Conservation (phyloP, 2,113 vertebrate species). For the Misgurnus anguillicaudatus region DNA sequence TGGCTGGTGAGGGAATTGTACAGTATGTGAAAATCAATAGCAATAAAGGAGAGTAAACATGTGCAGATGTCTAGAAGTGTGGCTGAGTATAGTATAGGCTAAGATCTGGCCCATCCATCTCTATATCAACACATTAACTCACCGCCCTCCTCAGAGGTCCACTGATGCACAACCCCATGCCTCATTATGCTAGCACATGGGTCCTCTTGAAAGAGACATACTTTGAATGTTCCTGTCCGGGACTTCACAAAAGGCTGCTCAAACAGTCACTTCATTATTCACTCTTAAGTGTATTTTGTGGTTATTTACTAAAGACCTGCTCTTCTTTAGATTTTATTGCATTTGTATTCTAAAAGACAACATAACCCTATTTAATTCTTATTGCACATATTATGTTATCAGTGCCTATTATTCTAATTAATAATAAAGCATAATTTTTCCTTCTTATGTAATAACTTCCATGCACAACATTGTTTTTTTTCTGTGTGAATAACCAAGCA, state of each 20-base stretch:
- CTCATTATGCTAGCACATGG: constrained; percentile 56
- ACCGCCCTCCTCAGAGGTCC: constrained; percentile 16
- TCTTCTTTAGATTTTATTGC: background rate
- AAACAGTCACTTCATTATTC: constrained; percentile 46
- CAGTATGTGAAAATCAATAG: constrained; percentile 70
- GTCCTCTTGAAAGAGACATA: constrained; percentile 36
- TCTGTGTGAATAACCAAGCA: too few species aligned
- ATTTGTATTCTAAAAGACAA: background rate
- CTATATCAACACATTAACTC: constrained; percentile 59
- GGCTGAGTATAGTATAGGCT: constrained; percentile 53
- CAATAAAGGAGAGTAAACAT: constrained; percentile 68
- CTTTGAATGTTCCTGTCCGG: constrained; percentile 32
- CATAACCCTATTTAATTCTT: background rate
- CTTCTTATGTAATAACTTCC: too few species aligned
- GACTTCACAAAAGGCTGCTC: constrained; percentile 41
- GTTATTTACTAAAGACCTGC: constrained; percentile 5
- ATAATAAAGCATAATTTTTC: too few species aligned
- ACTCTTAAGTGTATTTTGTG: constrained; percentile 21
- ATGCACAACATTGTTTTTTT: too few species aligned
- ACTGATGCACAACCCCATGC: constrained; percentile 15
- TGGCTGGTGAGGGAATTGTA: constrained; percentile 62
- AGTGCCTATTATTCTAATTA: too few species aligned
- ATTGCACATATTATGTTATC: background rate
- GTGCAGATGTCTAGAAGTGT: constrained; percentile 61
- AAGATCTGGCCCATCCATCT: constrained; percentile 58